phyloP scores from a whole-genome alignment of 2,113 vertebrate genomes.

The Hiodon alosoides region DNA sequence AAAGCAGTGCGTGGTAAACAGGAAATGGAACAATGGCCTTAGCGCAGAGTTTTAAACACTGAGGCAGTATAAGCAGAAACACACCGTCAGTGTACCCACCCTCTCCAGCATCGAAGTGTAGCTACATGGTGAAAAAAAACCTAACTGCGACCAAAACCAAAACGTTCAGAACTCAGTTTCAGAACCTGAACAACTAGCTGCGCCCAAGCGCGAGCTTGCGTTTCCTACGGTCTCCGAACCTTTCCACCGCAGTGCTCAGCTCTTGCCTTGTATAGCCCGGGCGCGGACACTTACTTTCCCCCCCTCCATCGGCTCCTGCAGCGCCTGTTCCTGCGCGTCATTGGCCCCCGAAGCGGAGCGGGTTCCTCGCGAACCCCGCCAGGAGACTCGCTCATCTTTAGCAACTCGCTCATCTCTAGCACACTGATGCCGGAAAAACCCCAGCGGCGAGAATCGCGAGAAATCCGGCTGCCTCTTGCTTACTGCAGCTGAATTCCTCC shows the following conservation, averaged over 20 bases:
- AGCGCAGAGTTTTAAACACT: neutral
- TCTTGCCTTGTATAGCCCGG: neutral
- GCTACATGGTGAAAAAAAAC: no score
- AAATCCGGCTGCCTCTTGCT: neutral
- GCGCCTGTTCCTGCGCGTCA: slow-evolving; percentile 45
- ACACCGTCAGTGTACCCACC: no score
- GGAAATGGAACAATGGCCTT: neutral
- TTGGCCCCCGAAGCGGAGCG: slow-evolving; percentile 39
- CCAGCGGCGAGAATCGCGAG: no score
- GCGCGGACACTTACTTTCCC: slow-evolving; percentile 44
- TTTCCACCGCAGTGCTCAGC: neutral
- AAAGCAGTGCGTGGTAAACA: neutral
- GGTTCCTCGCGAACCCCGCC: slow-evolving; percentile 44
- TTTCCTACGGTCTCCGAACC: no score
- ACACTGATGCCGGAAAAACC: no score
- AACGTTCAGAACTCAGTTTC: no score
- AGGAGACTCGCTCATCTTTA: slow-evolving; percentile 46
- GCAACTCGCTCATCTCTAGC: slow-evolving; percentile 43
- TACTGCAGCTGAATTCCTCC: slow-evolving; percentile 38
- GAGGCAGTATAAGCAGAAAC: no score
- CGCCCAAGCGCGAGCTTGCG: no score
- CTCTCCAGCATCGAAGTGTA: no score
- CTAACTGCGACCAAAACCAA: no score
- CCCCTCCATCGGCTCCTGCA: slow-evolving; percentile 28
- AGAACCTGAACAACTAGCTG: no score